Base-by-base conservation (phyloP, 2,797 vertebrate genomes). In the Typhlichthys subterraneus region DNA sequence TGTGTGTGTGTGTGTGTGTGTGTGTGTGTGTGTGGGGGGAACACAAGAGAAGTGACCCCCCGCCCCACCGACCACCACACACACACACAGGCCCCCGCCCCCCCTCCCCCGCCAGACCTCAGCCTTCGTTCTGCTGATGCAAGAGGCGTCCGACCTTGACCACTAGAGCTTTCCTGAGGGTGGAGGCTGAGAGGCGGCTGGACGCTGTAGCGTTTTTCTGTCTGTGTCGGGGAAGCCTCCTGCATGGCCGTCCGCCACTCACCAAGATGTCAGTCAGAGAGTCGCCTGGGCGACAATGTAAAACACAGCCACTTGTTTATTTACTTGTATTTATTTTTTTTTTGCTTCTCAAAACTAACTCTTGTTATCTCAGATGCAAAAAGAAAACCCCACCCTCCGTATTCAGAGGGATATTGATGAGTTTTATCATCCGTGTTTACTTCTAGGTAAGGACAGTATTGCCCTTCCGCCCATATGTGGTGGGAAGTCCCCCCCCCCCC, bases 361-460 rank as follows among this genome's bases (percentile, higher is more conserved):
- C 85, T 63, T 81, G 72, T 80, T 80, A 67, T 59, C 76, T 91
- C 85, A 84, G 84, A 85, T 80, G 71, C 80, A 85, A 89, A 90
- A 84, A 57, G 0, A 53, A 46, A 14, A 38, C 53, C 75, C 89
- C 87, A 89, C 87, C 85, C 88, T 88, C 87, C 85, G 87, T 85
- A 83, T 88, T 82, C 87, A 89, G 87, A 91, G 88, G 92, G 88
- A 93, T 96, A 96, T 97, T 91, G 96, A 97, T 97, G 96, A 97
- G 96, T 97, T 97, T 96, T 97, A 97, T 97, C 96, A 97, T 97
- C 95, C 94, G 87, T 91, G 91, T 93, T 93, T 93, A 87, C 86
- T 88, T 82, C 92, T 92, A 93, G 85, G 86, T 91, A 84, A 75
- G 77, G 83, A 88, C 87, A 80, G 88, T 85, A 80, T 71, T 89